phyloP scores from a whole-genome alignment of 2,797 vertebrate genomes.

The Anolis apletophallus region DNA sequence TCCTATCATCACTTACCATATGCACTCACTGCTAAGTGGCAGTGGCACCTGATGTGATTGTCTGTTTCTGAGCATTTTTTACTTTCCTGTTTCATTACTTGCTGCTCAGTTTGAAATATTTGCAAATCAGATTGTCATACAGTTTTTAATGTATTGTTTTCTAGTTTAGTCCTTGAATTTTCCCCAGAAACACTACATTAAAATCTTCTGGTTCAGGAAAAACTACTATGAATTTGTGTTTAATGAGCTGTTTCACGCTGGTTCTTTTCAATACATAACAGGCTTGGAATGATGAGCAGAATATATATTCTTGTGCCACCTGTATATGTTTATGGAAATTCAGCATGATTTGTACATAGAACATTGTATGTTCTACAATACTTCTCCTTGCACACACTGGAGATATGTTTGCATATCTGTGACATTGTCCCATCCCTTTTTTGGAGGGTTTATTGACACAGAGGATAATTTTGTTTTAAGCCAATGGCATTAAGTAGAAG shows the following conservation, averaged over 20 bases:
- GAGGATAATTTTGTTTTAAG: not conserved
- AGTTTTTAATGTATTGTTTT: too few species aligned
- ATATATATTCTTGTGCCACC: not conserved
- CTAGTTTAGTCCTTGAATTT: not conserved
- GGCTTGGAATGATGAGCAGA: too few species aligned
- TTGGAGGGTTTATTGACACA: not conserved
- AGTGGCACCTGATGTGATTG: not conserved
- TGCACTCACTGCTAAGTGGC: not conserved
- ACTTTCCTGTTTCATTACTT: not conserved
- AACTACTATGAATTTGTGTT: not conserved
- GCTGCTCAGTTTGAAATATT: not conserved
- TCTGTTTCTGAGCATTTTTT: not conserved
- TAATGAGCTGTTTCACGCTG: not conserved
- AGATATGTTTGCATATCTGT: not conserved
- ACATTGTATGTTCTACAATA: not conserved
- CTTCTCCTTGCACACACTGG: not conserved
- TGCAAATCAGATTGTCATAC: not conserved
- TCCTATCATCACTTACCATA: not conserved
- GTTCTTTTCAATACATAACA: not conserved
- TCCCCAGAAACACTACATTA: not conserved
- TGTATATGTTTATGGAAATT: not conserved
- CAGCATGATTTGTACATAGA: not conserved
- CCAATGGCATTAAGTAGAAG: too few species aligned
- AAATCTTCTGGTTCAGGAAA: not conserved
- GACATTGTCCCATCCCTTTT: too few species aligned